A percentile compares a stretch with the other conserved stretches of the same genome.
Conservation (phyloP, 2,113 vertebrate genomes). For the Fregetta grallaria region DNA sequence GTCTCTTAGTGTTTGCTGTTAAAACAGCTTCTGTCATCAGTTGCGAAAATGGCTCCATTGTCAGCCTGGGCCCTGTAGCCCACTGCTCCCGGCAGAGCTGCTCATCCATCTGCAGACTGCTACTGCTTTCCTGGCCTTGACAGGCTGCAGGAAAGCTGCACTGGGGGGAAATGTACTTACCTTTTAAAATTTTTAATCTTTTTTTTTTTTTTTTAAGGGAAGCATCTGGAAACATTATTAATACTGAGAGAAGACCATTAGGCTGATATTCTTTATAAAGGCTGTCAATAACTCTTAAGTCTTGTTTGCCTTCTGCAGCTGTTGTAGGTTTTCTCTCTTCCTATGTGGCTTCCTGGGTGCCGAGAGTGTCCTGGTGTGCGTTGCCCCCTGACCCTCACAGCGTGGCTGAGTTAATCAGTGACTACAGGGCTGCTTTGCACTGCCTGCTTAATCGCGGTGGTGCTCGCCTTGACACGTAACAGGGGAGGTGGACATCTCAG, state of each 20-base stretch:
- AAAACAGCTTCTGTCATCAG: not conserved
- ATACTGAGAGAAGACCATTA: not conserved
- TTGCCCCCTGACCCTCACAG: rapidly evolving
- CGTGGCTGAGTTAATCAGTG: not conserved
- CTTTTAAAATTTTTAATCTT: not conserved
- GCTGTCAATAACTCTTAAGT: not conserved
- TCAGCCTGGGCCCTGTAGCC: not conserved
- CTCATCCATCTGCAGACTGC: not conserved
- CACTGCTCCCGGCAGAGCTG: not conserved
- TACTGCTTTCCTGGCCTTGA: not conserved
- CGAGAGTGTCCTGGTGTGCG: rapidly evolving
- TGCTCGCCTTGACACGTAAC: not conserved
- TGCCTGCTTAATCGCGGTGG: not conserved
- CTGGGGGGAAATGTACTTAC: rapidly evolving
- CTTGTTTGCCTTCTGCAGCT: not conserved
- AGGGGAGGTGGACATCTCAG: not conserved
- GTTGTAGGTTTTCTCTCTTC: not conserved
- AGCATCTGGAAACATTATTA: not conserved
- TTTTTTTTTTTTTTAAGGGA: not conserved
- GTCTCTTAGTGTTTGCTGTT: not conserved
- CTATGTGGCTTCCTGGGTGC: rapidly evolving
- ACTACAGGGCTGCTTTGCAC: not conserved
- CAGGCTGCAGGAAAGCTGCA: not conserved
- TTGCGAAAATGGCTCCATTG: not conserved
- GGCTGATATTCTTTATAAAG: not conserved